phyloP scores from a whole-genome alignment of 2,113 vertebrate genomes.

The Charina bottae region DNA sequence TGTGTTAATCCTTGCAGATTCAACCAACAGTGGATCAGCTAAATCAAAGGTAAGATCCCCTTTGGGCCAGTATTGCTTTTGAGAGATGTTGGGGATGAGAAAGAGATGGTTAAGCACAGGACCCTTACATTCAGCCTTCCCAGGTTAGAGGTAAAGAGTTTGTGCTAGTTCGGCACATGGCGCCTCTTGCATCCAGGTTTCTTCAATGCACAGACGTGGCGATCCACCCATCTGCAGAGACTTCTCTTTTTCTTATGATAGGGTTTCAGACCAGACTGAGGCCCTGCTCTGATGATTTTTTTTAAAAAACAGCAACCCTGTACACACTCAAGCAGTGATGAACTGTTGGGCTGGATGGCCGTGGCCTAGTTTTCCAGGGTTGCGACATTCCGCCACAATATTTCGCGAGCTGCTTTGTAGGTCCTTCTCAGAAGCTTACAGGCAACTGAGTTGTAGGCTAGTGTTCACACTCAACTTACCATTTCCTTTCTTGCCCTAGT shows the following conservation, averaged over 20 bases:
- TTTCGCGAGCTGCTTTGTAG: background rate
- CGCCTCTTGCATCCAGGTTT: background rate
- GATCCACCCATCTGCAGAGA: too few species aligned
- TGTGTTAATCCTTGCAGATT: conserved; percentile 76
- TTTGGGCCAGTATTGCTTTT: background rate
- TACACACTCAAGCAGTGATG: background rate
- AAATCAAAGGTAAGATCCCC: conserved; percentile 90
- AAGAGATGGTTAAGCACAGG: background rate
- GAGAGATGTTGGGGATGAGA: background rate
- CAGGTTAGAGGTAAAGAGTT: background rate
- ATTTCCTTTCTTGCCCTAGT: background rate
- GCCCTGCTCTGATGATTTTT: background rate
- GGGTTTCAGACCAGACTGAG: too few species aligned
- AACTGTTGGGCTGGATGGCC: background rate
- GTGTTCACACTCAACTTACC: background rate
- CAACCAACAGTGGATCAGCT: conserved; percentile 89
- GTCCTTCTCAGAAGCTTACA: background rate
- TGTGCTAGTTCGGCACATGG: background rate
- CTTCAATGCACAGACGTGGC: too few species aligned
- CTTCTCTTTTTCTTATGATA: too few species aligned
- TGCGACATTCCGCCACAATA: background rate
- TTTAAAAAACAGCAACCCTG: background rate
- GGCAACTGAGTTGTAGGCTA: background rate
- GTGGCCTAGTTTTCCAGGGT: background rate
- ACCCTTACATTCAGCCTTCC: background rate